A percentile compares a stretch with the other conserved stretches of the same genome.
Conservation (phyloP, 2,797 vertebrate genomes). For the Bucorvus abyssinicus region DNA sequence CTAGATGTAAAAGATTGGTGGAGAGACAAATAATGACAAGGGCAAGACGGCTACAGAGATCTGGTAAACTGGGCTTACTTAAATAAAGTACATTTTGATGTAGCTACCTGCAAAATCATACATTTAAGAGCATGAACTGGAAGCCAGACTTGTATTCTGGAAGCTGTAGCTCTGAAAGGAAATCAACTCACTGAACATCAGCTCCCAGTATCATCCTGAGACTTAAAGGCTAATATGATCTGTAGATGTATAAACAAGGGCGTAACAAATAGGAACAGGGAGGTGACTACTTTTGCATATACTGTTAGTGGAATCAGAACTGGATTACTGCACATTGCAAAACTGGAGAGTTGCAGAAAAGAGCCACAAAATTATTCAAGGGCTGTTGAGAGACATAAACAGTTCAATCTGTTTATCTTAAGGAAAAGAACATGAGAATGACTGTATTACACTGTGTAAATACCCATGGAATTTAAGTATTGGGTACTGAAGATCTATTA, state of each 20-base stretch:
- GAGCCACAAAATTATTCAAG: not conserved
- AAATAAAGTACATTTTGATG: not conserved
- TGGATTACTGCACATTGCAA: not conserved
- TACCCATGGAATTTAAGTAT: not conserved
- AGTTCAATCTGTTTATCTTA: slow-evolving; percentile 43
- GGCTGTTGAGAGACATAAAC: slow-evolving; percentile 27
- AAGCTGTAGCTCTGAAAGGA: slow-evolving; percentile 9
- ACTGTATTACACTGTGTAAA: slow-evolving; percentile 23
- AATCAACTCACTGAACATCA: not conserved
- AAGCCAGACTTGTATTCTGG: not conserved
- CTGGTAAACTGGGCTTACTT: not conserved
- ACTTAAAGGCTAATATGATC: not conserved
- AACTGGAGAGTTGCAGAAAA: slow-evolving; percentile 18
- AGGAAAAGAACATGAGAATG: not conserved
- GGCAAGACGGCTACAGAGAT: not conserved
- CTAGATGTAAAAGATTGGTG: not conserved
- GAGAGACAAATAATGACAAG: not conserved
- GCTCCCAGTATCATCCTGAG: not conserved
- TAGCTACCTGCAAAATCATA: not conserved
- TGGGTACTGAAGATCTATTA: not conserved
- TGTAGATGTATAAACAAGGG: not conserved
- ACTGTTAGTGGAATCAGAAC: not conserved
- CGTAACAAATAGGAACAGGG: not conserved
- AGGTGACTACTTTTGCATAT: not conserved
- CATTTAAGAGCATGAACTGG: not conserved